Evolutionary conservation across 2,888 invertebrate genomes (phyloP).

Genomic region (Eudiplozoon nipponicum): DNA sequence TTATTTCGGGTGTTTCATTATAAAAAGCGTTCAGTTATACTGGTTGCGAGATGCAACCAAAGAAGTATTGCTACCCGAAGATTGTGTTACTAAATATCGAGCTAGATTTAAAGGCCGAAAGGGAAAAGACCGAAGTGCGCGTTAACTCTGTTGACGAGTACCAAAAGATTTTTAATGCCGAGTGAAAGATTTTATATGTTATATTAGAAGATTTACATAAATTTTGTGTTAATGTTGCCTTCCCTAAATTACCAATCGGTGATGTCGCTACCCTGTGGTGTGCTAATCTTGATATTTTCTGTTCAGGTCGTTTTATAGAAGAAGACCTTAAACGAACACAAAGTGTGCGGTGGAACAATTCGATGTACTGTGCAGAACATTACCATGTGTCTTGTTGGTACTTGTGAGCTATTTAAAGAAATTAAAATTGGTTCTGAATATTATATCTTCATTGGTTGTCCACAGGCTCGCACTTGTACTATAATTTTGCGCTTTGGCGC

Average conservation of each 20-base stretch:
- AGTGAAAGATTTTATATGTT: slow-evolving; percentile 79
- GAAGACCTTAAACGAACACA: slow-evolving; percentile 72
- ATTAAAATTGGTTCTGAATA: slow-evolving; percentile 63
- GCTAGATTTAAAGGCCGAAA: slow-evolving; percentile 75
- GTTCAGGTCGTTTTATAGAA: slow-evolving; percentile 80
- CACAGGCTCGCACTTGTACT: slow-evolving; percentile 70
- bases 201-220: slow-evolving; percentile 61
- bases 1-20: slow-evolving; percentile 77
- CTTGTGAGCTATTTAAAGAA: slow-evolving; percentile 58
- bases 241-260: slow-evolving; percentile 82
- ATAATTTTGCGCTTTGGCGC: slow-evolving; percentile 71
- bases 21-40: slow-evolving; percentile 99
- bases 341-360: slow-evolving; percentile 84
- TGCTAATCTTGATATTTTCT: slow-evolving; percentile 79
- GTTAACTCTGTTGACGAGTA: slow-evolving; percentile 46
- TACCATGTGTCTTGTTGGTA: slow-evolving; percentile 43
- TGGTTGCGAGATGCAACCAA: slow-evolving; percentile 98
- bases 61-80: slow-evolving; percentile 52
- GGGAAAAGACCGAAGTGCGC: slow-evolving; percentile 84
- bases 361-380: slow-evolving; percentile 50
- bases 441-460: slow-evolving; percentile 47
- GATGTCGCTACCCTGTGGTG: slow-evolving; percentile 98
- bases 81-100: slow-evolving; percentile 87
- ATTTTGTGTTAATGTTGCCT: slow-evolving; percentile 69
- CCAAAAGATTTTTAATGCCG: slow-evolving; percentile 60